Evolutionary conservation across 1,140 invertebrate species (phyloP), one percentile per base, ranked within the genome.

Genomic region (Drosophila guanche): DNA sequence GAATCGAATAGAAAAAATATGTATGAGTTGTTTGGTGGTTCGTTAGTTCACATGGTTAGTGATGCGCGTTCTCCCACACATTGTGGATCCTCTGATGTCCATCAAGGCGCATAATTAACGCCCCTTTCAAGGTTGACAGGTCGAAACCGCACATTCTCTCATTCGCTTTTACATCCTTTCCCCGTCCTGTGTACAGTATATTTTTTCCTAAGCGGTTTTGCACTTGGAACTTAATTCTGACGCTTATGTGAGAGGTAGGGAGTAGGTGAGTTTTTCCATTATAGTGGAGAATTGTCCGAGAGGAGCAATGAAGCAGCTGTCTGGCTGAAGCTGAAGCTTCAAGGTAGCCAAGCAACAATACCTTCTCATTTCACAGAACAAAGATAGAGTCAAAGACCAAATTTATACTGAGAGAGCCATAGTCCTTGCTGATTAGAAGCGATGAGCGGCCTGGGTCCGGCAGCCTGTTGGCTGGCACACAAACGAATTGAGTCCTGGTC

Each of bases 401-500:
- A 3, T 10, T 12, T 12, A 12, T 1, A 37, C 4, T 10, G 8
- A 37, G 33, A 52, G 42, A 57, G 16, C 33, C 42, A 20, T 29
- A 54, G 52, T 40, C 23, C 51, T 23, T 20, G n/a, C 29, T 47
- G 33, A 47, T 40, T 46, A 57, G 58, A 16, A 56, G 23, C 33
- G 52, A 94, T 94, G 94, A 94, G 94, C 84, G 94, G 94, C 51
- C 90, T 95, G 58, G 94, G 94, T 66, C 94, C 94, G 20, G 94
- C 94, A 22, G 93, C 94, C 63, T 94, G 94, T 70, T 95, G 95
- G 94, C 93, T 94, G 45, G 94, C 94, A 2, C 94, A 95, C 88
- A 95, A 95, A 79, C 91, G 94, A 53, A 92, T 95, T 8, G 94
- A 95, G 88, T 94, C 94, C n/a, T 95, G 95, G 94, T 94, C 95